These are phyloP conservation scores for Synanthedon myopaeformis DNA, from an alignment of 2,888 invertebrate species.

Conservation along the genomic window DNA sequence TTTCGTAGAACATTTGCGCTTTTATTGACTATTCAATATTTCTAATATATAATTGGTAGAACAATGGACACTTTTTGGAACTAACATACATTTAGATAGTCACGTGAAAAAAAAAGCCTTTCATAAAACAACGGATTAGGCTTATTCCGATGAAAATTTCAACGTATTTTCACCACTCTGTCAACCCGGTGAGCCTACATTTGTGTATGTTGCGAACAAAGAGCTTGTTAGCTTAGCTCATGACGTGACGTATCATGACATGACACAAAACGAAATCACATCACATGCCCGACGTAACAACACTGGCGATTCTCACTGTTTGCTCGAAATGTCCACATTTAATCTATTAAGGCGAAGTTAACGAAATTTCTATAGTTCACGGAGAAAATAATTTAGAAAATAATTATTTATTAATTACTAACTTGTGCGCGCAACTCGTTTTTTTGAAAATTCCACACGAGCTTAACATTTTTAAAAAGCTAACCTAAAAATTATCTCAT, in stretches of 20 bases:
- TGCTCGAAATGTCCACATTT: constrained; percentile 15
- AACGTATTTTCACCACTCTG: neutral
- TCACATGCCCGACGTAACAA: constrained; percentile 5
- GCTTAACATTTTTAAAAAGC: no score
- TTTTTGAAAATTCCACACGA: no score
- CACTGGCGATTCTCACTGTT: constrained; percentile 19
- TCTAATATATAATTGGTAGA: no score
- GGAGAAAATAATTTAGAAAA: neutral
- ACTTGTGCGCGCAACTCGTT: no score
- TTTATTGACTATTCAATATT: no score
- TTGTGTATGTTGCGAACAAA: constrained; percentile 1
- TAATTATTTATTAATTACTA: no score
- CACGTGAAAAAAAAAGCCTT: no score
- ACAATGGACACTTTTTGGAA: no score
- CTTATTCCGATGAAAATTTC: neutral
- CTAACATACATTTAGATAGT: no score
- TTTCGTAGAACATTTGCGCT: no score
- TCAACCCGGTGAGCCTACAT: neutral
- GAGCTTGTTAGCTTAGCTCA: constrained; percentile 22
- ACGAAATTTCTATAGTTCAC: neutral
- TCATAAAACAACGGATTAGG: neutral
- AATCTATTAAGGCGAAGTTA: constrained; percentile 19
- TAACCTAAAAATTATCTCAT: no score
- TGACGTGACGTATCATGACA: constrained; percentile 13
- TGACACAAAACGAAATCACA: constrained; percentile 15